Percentiles rank a stretch among this genome's conserved stretches.
These are phyloP conservation scores for Crambe crambe DNA, from an alignment of 37 sponge, comb jelly and placozoan species.

Conservation along the genomic window DNA sequence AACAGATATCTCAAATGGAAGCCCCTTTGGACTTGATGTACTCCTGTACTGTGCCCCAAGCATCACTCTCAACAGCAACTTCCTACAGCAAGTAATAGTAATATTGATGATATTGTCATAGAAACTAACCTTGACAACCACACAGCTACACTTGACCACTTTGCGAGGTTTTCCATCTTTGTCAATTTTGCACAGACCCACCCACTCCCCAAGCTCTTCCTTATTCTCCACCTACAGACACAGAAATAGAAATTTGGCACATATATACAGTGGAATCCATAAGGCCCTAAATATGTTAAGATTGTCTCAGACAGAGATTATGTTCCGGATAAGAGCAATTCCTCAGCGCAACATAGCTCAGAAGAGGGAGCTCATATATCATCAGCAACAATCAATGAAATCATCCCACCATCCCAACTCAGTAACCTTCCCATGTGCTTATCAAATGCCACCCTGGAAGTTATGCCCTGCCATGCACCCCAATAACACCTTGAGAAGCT, in stretches of 20 bases:
- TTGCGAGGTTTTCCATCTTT: constrained; percentile 97
- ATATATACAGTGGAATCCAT: neutral
- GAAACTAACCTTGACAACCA: constrained; percentile 85
- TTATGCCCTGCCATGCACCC: neutral
- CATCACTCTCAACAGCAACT: constrained; percentile 67
- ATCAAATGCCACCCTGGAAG: too few species aligned
- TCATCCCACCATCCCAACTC: neutral
- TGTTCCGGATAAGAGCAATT: constrained; percentile 44
- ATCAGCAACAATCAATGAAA: constrained; percentile 7
- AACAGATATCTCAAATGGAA: too few species aligned
- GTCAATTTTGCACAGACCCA: constrained; percentile 97
- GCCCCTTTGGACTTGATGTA: constrained; percentile 79
- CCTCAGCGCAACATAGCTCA: constrained; percentile 26
- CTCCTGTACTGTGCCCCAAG: constrained; percentile 69
- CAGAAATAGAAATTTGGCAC: neutral
- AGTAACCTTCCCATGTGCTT: too few species aligned
- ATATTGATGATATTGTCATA: neutral
- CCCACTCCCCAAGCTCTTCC: constrained; percentile 97
- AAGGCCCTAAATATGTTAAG: neutral
- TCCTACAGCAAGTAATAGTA: constrained; percentile 41
- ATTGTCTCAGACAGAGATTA: constrained; percentile 6
- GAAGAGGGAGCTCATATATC: constrained; percentile 61
- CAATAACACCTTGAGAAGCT: constrained; percentile 78
- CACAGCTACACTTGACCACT: constrained; percentile 98
- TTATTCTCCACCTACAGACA: constrained; percentile 83